Conservation (phyloP, 2,888 invertebrate genomes). For the Diarsia dahlii region DNA sequence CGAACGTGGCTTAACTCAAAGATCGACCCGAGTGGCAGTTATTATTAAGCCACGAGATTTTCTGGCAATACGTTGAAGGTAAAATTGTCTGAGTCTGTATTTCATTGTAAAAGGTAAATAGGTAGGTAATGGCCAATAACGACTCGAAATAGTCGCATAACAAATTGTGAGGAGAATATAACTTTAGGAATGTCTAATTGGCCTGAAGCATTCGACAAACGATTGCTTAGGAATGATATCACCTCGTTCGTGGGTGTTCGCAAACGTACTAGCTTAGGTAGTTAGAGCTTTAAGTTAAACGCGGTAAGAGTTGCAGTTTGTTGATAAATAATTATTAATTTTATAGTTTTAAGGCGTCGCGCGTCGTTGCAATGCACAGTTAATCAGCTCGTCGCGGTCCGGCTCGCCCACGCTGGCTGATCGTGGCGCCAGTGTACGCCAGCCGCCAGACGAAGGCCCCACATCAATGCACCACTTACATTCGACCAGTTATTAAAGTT, state of each 20-base stretch:
- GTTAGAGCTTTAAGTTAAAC: slow-evolving; percentile 51
- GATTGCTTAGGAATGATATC: slow-evolving; percentile 54
- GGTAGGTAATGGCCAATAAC: slow-evolving; percentile 27
- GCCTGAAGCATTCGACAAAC: slow-evolving; percentile 44
- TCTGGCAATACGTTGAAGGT: not conserved
- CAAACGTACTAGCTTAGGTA: slow-evolving; percentile 45
- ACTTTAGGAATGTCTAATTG: slow-evolving; percentile 56
- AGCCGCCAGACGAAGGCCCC: slow-evolving; percentile 71
- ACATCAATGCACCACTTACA: slow-evolving; percentile 72
- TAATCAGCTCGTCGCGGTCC: slow-evolving; percentile 80
- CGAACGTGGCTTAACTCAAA: no score
- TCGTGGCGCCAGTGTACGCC: slow-evolving; percentile 70
- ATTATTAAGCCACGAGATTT: no score
- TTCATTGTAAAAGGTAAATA: slow-evolving; percentile 8
- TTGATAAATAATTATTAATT: slow-evolving; percentile 74
- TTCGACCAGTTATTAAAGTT: slow-evolving; percentile 70
- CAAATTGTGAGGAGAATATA: slow-evolving; percentile 27
- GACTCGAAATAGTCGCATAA: slow-evolving; percentile 18
- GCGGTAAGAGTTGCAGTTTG: slow-evolving; percentile 55
- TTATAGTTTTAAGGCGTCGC: slow-evolving; percentile 74
- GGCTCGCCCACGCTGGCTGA: slow-evolving; percentile 82
- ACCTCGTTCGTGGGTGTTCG: slow-evolving; percentile 61
- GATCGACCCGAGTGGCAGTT: no score
- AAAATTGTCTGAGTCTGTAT: slow-evolving; percentile 2
- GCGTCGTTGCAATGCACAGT: slow-evolving; percentile 78